A percentile compares a stretch with the other conserved stretches of the same genome.
These are phyloP conservation scores for Callitettix versicolor DNA, from an alignment of 1,140 invertebrate genomes.

Conservation along the genomic window DNA sequence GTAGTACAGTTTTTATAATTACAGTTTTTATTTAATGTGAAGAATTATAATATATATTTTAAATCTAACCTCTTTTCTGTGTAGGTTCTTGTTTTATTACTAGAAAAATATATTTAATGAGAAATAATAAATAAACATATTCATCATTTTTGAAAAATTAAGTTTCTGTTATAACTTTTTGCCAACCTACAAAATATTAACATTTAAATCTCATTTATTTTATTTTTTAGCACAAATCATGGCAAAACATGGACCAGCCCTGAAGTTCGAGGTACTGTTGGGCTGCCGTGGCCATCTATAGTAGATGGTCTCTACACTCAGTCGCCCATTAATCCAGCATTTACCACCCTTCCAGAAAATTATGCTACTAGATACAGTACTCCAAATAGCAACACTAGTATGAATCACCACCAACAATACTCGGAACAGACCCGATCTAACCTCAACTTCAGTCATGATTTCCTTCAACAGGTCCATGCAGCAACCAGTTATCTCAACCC, in stretches of 20 bases:
- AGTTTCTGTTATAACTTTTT: too few species aligned
- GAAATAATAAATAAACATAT: too few species aligned
- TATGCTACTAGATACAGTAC: background rate
- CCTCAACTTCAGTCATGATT: conserved; percentile 8
- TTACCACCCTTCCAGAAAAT: background rate
- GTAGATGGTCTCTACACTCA: conserved; percentile 11
- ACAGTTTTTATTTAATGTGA: too few species aligned
- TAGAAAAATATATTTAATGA: too few species aligned
- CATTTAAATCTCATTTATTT: too few species aligned
- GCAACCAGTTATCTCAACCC: conserved; percentile 5
- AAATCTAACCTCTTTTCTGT: too few species aligned
- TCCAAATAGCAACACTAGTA: background rate
- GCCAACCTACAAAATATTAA: too few species aligned
- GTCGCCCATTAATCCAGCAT: background rate
- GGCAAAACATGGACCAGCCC: conserved; percentile 19
- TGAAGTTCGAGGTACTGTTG: conserved; percentile 21
- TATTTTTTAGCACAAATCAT: conserved; percentile 3
- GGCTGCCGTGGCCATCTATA: conserved; percentile 11
- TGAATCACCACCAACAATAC: background rate
- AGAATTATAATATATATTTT: too few species aligned
- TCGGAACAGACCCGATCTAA: background rate
- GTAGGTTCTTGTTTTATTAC: too few species aligned
- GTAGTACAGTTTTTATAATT: too few species aligned
- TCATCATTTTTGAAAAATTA: too few species aligned
- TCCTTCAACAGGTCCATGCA: conserved; percentile 5